phyloP scores from a whole-genome alignment of 2,113 vertebrate genomes.

The Climacteris rufus region DNA sequence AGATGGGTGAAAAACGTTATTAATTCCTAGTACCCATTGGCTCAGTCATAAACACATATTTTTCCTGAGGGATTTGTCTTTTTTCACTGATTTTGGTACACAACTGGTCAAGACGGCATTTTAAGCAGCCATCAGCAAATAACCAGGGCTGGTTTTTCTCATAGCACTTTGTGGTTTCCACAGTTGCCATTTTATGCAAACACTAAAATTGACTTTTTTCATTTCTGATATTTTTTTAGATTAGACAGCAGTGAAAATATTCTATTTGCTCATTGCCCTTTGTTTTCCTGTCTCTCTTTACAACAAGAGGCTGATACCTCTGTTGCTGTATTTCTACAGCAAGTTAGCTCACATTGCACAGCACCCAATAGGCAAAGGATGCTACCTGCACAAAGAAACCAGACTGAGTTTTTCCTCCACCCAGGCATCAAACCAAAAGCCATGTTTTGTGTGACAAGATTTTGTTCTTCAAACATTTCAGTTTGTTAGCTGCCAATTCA shows the following conservation, averaged over 20 bases:
- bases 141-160: background rate
- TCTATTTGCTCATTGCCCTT: background rate
- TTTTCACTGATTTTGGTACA: background rate
- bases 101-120: background rate
- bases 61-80: too few species aligned
- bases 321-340: background rate
- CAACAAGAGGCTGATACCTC: background rate
- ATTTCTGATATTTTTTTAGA: background rate
- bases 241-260: background rate
- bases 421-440: background rate
- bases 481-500: background rate
- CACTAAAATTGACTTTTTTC: background rate
- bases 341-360: background rate
- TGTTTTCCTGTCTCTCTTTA: background rate
- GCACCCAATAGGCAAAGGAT: background rate
- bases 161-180: background rate
- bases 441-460: fast-evolving
- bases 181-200: background rate
- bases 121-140: background rate
- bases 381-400: background rate
- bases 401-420: background rate
- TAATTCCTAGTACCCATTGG: background rate
- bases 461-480: background rate
- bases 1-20: background rate
- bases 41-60: background rate